These are phyloP conservation scores for Drosophila villosipedis DNA, from an alignment of 2,888 invertebrate genomes.

Conservation along the genomic window DNA sequence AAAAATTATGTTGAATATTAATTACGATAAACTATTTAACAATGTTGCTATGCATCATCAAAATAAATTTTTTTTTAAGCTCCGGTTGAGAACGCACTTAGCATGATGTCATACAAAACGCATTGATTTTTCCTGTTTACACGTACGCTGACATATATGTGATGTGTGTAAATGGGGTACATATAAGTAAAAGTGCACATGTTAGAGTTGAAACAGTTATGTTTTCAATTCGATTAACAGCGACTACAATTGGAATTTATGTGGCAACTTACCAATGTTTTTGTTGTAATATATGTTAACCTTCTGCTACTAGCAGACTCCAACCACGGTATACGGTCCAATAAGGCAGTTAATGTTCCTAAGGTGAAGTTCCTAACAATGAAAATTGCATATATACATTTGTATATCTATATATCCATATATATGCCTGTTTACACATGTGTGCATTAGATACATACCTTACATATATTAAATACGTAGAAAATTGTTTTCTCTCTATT, in stretches of 20 bases:
- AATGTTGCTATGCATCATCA: constrained; percentile 44
- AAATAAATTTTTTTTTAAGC: not conserved
- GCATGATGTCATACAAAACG: constrained; percentile 46
- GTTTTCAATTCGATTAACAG: not conserved
- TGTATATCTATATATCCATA: not conserved
- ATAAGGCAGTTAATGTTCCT: not conserved
- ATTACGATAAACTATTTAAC: not conserved
- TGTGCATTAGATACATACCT: not conserved
- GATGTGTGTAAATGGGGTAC: not conserved
- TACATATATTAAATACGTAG: constrained; percentile 18
- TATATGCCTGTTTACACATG: constrained; percentile 4
- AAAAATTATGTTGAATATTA: not conserved
- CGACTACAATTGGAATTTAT: not conserved
- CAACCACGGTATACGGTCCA: not conserved
- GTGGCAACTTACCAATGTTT: constrained; percentile 30
- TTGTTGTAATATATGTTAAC: not conserved
- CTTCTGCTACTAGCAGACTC: not conserved
- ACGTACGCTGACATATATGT: not conserved
- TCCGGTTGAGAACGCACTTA: constrained; percentile 20
- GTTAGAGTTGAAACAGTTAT: not conserved
- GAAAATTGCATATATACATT: constrained; percentile 9
- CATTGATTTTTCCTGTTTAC: constrained; percentile 47
- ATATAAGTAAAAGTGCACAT: not conserved
- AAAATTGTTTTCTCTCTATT: not conserved
- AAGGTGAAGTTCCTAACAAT: constrained; percentile 1